These are phyloP conservation scores for Zeuzera pyrina DNA, from an alignment of 2,888 invertebrate genomes.

Conservation along the genomic window DNA sequence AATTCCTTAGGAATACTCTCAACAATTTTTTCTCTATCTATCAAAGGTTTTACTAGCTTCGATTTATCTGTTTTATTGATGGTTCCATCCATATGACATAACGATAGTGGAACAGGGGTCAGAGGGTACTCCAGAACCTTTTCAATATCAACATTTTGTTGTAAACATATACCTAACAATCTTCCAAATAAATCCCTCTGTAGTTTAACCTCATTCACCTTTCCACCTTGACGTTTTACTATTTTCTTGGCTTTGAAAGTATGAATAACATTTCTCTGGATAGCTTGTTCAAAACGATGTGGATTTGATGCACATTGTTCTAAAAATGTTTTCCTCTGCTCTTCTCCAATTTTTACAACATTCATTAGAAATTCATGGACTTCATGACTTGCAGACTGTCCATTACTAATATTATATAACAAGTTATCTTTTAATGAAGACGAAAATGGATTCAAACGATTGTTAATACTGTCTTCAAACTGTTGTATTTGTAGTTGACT, in stretches of 20 bases:
- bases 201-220: conserved; percentile 2
- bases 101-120: conserved; percentile 16
- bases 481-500: not conserved
- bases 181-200: not conserved
- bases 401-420: not conserved
- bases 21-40: conserved; percentile 7
- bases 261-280: conserved; percentile 3
- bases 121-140: conserved; percentile 22
- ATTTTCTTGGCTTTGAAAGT: conserved; percentile 4
- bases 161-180: not conserved
- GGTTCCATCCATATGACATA: conserved; percentile 23
- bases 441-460: not conserved
- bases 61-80: conserved; percentile 24
- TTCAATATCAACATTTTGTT: conserved; percentile 7
- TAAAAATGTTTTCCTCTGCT: conserved; percentile 3
- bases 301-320: conserved; percentile 2
- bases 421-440: not conserved
- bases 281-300: conserved; percentile 5
- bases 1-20: conserved; percentile 1
- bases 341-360: not conserved
- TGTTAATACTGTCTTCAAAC: not conserved
- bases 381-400: not conserved
- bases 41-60: conserved; percentile 14
- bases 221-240: conserved; percentile 4
- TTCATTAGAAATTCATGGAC: not conserved